Base-by-base conservation (phyloP, 2,888 invertebrate species). In the Dolichopus griseipennis region DNA sequence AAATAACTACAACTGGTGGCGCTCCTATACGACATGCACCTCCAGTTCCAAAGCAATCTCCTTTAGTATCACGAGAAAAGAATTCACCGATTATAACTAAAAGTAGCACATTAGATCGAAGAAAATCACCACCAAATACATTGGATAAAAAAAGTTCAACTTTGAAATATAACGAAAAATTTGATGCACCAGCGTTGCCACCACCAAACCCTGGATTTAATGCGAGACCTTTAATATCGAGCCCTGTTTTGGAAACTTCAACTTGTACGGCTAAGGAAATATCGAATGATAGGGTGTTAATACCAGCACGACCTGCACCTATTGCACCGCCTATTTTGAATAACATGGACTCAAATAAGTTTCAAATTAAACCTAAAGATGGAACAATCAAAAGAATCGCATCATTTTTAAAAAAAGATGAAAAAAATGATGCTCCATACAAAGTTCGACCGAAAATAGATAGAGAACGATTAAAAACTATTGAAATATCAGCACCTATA, bases 401-500 rank as follows among this genome's bases (percentile, higher is more conserved):
- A 0, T 92, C 92, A 1, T 91, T 92, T 75, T 80, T 90, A 22
- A 85, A 87, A 43, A 86, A 86, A 34, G 81, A 83, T 73, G 87
- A 89, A 0, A 85, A 86, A 72, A 84, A 83, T 65, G 83, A 83
- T 3, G 84, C 83, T 70, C 86, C 85, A 70, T 75, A 85, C 0
- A 90, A 88, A 78, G 83, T 87, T 10, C 84, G 85, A 67, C 90
- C 91, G 73, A 83, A 84, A 0, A 82, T 88, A 0, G 90, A 93
- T 75, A 89, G 90, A 75, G 88, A 88, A 18, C 84, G 88, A 0
- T 76, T 94, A 67, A 85, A 91, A 66, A 89, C 87, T 68, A 82
- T 93, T 66, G 90, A 92, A 78, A 94, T 95, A 74, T 94, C 94
- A 0, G 86, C 88, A 74, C 94, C 94, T 0, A 92, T 95, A 73